Evolutionary conservation across 2,797 vertebrate genomes (phyloP).

Genomic region (Microctenopoma stevenorrisi): DNA sequence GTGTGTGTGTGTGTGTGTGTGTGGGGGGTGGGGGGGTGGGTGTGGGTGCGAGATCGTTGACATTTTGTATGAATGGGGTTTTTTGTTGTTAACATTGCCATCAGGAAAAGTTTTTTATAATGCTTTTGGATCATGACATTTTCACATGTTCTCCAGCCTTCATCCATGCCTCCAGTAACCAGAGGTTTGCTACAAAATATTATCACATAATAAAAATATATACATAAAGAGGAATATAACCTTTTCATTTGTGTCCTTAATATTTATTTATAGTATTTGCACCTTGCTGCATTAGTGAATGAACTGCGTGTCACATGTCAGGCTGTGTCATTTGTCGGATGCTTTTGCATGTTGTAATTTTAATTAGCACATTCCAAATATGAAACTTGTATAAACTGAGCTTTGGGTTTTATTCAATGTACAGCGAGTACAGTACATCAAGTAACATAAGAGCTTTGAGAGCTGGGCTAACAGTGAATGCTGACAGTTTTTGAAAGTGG

Average conservation of each 20-base stretch:
- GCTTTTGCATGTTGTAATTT: constrained; percentile 34
- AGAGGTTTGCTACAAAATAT: not conserved
- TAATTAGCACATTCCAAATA: constrained; percentile 6
- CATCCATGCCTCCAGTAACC: not conserved
- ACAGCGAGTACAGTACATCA: not conserved
- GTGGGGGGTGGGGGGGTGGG: no score
- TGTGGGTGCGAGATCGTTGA: not conserved
- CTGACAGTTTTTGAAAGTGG: constrained; percentile 40
- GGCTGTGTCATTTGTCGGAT: constrained; percentile 21
- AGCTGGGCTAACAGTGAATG: constrained; percentile 3
- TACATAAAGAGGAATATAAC: no score
- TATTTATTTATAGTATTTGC: not conserved
- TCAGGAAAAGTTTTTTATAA: not conserved
- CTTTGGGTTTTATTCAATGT: not conserved
- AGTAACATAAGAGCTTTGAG: not conserved
- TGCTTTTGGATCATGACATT: constrained; percentile 11
- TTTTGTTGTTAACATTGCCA: constrained; percentile 7
- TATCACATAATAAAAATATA: no score
- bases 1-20: no score
- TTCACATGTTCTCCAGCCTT: constrained; percentile 20
- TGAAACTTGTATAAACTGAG: not conserved
- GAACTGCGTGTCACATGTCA: constrained; percentile 40
- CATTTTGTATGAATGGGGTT: constrained; percentile 18
- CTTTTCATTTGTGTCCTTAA: not conserved
- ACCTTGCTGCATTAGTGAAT: constrained; percentile 20